Evolutionary conservation across 2,888 invertebrate genomes (phyloP), one percentile per base, ranked within the genome.

Genomic region (Agriopis marginaria): DNA sequence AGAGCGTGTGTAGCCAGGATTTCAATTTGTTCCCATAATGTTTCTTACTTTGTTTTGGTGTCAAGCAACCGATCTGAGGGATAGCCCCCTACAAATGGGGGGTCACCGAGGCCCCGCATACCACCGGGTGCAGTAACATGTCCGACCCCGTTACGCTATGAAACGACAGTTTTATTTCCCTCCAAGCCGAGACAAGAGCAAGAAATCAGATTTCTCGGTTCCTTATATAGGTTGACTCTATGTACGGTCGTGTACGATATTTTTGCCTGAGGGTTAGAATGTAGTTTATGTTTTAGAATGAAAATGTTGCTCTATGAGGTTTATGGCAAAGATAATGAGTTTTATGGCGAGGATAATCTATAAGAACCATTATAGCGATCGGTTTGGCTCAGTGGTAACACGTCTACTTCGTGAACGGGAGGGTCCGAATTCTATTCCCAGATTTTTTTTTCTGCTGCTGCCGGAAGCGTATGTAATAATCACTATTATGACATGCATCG

Each of bases 141-240:
- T 87, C 87, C 91, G 88, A 90, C 92, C 92, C 88, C 87, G 86
- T 91, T 92, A 86, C 81, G 84, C 85, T 89, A 86, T 90, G 85
- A 90, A 90, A 89, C 87, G 90, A 89, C 89, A 88, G 85, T 91
- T 91, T 91, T 92, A 91, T 91, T 89, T 87, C 84, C 85, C 85
- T 85, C 77, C 78, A 82, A 85, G 79, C 79, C 82, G 78, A 82
- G 84, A 84, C 85, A 83, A 83, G 82, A 82, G 76, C 82, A 79
- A 83, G 83, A 83, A 86, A 86, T 83, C 83, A 80, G 82, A 85
- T 84, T 83, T 79, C 73, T 77, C 74, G 66, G 74, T 78, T 73
- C 63, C 79, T 73, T 82, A 80, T 79, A 80, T 78, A 77, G 77
- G 72, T 72, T 73, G 65, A 74, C 70, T 49, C 61, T 63, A 71